Conservation (phyloP, 2,113 vertebrate species). For the Calyptommatus sinebrachiatus region DNA sequence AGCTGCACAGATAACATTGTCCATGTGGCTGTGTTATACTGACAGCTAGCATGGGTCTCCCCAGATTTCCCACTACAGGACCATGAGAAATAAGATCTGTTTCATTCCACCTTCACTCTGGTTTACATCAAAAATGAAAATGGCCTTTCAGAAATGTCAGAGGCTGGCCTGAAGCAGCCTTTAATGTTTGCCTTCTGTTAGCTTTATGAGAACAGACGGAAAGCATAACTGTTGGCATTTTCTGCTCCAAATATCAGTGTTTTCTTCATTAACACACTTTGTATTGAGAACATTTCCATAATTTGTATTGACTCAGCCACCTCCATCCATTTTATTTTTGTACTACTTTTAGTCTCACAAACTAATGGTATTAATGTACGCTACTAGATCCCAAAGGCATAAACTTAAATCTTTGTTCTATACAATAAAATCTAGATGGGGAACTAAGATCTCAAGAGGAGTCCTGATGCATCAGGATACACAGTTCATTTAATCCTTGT, state of each 20-base stretch:
- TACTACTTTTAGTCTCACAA: background rate
- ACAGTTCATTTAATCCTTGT: too few species aligned
- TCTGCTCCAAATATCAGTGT: background rate
- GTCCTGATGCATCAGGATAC: too few species aligned
- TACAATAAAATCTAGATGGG: too few species aligned
- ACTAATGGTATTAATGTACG: background rate
- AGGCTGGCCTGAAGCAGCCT: background rate
- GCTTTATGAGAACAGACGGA: constrained; percentile 11
- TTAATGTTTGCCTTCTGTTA: constrained; percentile 22
- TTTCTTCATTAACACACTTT: background rate
- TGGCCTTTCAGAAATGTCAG: constrained; percentile 20
- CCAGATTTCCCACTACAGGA: background rate
- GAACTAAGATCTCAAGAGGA: too few species aligned
- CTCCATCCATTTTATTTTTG: background rate
- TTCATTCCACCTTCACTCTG: background rate
- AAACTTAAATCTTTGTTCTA: background rate
- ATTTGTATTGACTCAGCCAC: background rate
- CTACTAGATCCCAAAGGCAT: background rate
- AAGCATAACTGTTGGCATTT: constrained; percentile 9
- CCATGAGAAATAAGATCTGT: background rate
- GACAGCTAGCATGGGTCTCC: background rate
- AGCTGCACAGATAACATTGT: background rate
- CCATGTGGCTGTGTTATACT: background rate
- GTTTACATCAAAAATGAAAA: constrained; percentile 8
- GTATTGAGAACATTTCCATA: background rate